Conservation (phyloP, 1,140 invertebrate species). For the Philotrypesis tridentata region DNA sequence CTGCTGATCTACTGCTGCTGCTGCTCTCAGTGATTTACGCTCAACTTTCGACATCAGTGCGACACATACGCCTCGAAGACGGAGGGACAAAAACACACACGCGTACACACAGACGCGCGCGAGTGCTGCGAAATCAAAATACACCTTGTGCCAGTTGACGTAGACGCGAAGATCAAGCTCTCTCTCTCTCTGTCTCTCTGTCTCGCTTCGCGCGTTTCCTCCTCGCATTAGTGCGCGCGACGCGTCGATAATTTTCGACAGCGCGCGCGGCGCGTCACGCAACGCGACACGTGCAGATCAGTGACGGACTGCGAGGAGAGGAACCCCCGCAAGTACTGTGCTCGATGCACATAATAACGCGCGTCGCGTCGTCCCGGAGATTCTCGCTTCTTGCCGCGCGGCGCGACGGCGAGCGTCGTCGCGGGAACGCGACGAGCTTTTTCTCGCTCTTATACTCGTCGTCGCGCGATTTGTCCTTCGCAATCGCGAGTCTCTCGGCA, state of each 20-base stretch:
- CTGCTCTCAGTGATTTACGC: too few species aligned
- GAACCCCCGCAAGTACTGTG: background rate
- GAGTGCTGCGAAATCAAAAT: background rate
- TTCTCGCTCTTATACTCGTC: too few species aligned
- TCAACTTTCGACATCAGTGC: too few species aligned
- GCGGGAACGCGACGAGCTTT: too few species aligned
- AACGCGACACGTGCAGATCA: slow-evolving; percentile 50
- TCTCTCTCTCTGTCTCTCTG: background rate
- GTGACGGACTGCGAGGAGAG: background rate
- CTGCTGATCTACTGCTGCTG: too few species aligned
- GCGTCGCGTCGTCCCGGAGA: background rate
- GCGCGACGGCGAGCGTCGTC: too few species aligned
- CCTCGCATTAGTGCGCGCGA: background rate
- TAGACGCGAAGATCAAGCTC: background rate
- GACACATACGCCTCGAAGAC: too few species aligned
- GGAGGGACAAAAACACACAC: too few species aligned
- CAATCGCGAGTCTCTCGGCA: too few species aligned
- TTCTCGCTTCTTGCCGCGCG: slow-evolving; percentile 6
- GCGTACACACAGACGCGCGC: background rate
- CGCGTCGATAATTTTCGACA: background rate
- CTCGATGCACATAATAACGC: too few species aligned
- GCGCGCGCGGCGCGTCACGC: slow-evolving; percentile 36
- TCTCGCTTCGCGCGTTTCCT: background rate
- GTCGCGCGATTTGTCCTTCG: too few species aligned
- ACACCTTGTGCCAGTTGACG: background rate